Conservation (phyloP, 2,113 vertebrate genomes). For the Danionella cerebrum region DNA sequence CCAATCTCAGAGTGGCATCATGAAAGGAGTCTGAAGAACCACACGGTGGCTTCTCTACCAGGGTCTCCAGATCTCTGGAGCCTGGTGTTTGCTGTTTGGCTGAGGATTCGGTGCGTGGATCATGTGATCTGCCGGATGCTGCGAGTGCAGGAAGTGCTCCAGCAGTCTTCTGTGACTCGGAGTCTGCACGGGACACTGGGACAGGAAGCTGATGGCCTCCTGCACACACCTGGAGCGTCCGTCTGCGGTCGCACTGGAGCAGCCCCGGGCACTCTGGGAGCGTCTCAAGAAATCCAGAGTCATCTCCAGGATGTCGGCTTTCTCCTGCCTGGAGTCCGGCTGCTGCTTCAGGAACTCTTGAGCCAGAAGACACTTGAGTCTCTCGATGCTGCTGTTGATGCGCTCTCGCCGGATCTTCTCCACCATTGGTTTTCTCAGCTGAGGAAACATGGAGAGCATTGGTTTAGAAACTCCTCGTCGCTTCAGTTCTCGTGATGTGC, state of each 20-base stretch:
- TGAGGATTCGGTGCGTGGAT: background rate
- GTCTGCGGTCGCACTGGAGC: constrained; percentile 8
- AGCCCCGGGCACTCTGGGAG: constrained; percentile 39
- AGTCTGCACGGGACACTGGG: constrained; percentile 19
- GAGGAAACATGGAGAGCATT: constrained; percentile 24
- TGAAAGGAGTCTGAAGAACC: background rate
- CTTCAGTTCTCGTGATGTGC: background rate
- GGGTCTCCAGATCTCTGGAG: background rate
- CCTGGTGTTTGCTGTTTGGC: constrained; percentile 38
- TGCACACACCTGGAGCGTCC: constrained; percentile 40
- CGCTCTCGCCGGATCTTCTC: constrained; percentile 47
- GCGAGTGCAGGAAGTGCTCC: constrained; percentile 22
- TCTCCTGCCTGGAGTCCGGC: constrained; percentile 44
- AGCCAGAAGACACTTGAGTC: constrained; percentile 44
- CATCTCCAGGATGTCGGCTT: constrained; percentile 47
- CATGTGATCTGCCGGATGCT: background rate
- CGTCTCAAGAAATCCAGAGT: constrained; percentile 33
- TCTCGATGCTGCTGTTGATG: constrained; percentile 50
- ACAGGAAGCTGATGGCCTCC: constrained; percentile 39
- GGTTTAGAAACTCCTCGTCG: background rate
- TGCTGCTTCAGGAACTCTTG: constrained; percentile 39
- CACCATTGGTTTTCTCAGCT: constrained; percentile 61
- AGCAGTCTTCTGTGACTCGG: constrained; percentile 30
- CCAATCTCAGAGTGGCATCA: constrained; percentile 2
- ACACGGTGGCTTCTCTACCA: background rate